Base-by-base conservation (phyloP, 2,113 vertebrate species). In the Diglossa brunneiventris region DNA sequence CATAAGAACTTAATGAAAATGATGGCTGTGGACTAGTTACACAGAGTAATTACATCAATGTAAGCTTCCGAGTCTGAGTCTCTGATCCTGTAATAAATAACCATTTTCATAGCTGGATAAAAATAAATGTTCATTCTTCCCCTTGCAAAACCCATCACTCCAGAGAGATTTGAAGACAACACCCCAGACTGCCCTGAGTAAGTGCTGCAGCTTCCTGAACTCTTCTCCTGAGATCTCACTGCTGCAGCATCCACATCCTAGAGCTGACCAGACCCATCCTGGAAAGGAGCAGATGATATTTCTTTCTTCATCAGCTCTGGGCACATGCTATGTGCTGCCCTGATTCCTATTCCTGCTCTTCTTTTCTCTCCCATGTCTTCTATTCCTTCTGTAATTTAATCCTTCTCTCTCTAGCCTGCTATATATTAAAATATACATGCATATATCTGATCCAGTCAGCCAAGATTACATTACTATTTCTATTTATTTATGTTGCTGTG, bases 391-490 rank as follows among this genome's bases (percentile, higher is more conserved):
- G 6, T 15, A 69, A 73, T 49, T 84, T 69, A 73, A 64, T 73
- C 50, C 42, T 66, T 74, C 26, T n/a, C 22, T 79, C 47, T 86
- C 23, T 55, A 42, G 42, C 21, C 33, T 67, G 15, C 21, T 77
- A 53, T 15, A 41, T 58, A 67, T 76, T 74, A 44, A 68, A 15
- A 44, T 20, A 50, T 3, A 52, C 11, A 50, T 3, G 33, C 6
- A 47, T 26, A 5, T 19, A 50, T 46, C 55, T 39, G 19, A 66
- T 59, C 13, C 28, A 81, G 56, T 21, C 47, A 78, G 68, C 69
- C 89, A 84, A 87, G 80, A 70, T 75, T 64, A 89, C 52, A n/a
- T 87, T 89, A 59, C 52, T 56, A 0, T 52, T 88, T 70, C 59
- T 86, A 8, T 69, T 93, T 89, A 68, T 89, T 90, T 72, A 52